Base-by-base conservation (phyloP, 1,140 invertebrate genomes). In the Neodiprion fabricii region DNA sequence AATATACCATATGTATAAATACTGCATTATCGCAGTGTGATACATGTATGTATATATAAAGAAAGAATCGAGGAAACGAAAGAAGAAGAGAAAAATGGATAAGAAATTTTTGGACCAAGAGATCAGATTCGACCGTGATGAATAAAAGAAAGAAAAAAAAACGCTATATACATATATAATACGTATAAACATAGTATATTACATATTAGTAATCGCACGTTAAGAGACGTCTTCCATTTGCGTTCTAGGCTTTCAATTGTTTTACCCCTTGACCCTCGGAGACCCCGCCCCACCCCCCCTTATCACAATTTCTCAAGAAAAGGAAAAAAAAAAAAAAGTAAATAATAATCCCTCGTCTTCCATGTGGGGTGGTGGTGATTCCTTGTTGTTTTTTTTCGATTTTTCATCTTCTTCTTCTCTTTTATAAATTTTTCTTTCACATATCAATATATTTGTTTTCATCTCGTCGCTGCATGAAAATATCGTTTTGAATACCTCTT, bases 291-390 rank as follows among this genome's bases (percentile, higher is more conserved):
- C 53, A 5, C 53, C 53, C 53, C 65, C 65, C 50, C 48, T 48
- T 73, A 70, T 48, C 66, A 65, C 66, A 71, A 70, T 72, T 71
- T 14, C 61, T 14, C 48, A 71, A 17, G 61, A 73, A 17, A 47
- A 72, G 53, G 14, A 71, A 73, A n/a, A 47, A 72, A 68, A 68
- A 67, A 73, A 73, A 72, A 72, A 50, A 23, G 40, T 1, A 48
- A 40, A 40, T 14, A 40, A 69, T 49, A 75, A 65, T 75, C 74
- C 74, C 61, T 48, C 12, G 74, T 75, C 74, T 75, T 75, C 74
- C 74, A 75, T 17, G 70, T 74, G 70, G 47, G 53, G 70, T 23
- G 68, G 40, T 17, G 48, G 47, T 48, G 67, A 50, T 67, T 73
- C 67, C 68, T 40, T 40, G 28, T 40, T 5, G 28, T 40, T 40